Conservation (phyloP, 2,113 vertebrate species). For the Ctenodactylus gundi region DNA sequence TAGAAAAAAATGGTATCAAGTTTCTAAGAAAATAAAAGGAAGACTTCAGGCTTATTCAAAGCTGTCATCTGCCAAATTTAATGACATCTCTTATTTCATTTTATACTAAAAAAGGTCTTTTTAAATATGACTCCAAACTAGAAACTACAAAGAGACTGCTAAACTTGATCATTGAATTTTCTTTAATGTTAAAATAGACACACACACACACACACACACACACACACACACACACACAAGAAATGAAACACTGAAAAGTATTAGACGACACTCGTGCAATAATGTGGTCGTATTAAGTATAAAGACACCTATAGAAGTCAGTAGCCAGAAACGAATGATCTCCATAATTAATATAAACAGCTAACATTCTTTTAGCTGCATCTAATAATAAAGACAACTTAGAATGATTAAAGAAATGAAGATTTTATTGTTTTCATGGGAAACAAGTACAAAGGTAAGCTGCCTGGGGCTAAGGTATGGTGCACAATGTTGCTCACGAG, state of each 20-base stretch:
- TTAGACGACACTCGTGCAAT: not conserved
- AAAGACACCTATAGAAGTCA: not conserved
- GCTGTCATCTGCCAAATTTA: not conserved
- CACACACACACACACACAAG: not conserved
- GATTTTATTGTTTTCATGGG: not conserved
- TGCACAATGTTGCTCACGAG: not conserved
- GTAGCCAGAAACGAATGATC: not conserved
- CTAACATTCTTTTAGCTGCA: not conserved
- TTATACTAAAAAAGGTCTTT: not conserved
- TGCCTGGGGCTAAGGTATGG: not conserved
- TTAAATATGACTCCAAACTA: not conserved
- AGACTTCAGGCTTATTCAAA: not conserved
- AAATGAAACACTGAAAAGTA: not conserved
- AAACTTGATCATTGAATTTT: not conserved
- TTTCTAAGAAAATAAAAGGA: slow-evolving; percentile 1
- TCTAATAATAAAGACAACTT: not conserved
- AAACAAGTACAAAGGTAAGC: not conserved
- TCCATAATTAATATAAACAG: not conserved
- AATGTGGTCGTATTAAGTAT: not conserved
- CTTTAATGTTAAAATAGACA: not conserved
- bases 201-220: not conserved
- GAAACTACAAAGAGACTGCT: not conserved
- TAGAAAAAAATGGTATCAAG: slow-evolving; percentile 10
- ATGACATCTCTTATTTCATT: too few species aligned
- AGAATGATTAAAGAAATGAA: not conserved